phyloP scores from a whole-genome alignment of 2,797 vertebrate species.

The Melopsittacus undulatus region DNA sequence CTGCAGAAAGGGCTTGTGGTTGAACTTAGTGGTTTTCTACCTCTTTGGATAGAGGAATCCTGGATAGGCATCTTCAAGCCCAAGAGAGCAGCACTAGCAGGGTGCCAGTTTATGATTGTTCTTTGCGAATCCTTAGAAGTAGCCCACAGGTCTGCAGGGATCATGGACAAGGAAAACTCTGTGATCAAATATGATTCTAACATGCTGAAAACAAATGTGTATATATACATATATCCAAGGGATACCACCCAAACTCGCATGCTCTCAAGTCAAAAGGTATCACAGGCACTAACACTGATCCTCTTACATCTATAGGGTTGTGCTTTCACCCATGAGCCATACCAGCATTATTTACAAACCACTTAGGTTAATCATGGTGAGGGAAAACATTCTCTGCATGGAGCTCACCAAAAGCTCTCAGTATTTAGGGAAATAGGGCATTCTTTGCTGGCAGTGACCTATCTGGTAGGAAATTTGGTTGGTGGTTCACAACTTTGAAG shows the following conservation, averaged over 20 bases:
- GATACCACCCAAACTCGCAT: not conserved
- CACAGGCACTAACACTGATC: not conserved
- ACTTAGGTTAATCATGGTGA: not conserved
- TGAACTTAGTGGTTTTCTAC: not conserved
- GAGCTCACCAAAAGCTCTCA: not conserved
- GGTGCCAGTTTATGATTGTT: not conserved
- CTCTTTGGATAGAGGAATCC: not conserved
- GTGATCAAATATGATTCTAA: not conserved
- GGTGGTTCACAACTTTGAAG: not conserved
- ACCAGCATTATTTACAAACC: not conserved
- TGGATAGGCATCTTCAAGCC: not conserved
- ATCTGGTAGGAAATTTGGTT: not conserved
- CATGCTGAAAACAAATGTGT: not conserved
- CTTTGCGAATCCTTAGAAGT: not conserved
- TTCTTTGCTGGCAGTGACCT: accelerated
- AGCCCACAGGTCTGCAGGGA: not conserved
- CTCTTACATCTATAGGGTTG: not conserved
- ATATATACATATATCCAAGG: not conserved
- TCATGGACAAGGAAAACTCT: not conserved
- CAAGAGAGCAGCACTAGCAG: not conserved
- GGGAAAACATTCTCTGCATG: not conserved
- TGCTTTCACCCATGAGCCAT: not conserved
- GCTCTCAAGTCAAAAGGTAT: not conserved
- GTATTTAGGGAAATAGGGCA: not conserved
- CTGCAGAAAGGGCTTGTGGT: not conserved